Evolutionary conservation across 2,888 invertebrate species (phyloP).

Genomic region (Alviniconcha strummeri): DNA sequence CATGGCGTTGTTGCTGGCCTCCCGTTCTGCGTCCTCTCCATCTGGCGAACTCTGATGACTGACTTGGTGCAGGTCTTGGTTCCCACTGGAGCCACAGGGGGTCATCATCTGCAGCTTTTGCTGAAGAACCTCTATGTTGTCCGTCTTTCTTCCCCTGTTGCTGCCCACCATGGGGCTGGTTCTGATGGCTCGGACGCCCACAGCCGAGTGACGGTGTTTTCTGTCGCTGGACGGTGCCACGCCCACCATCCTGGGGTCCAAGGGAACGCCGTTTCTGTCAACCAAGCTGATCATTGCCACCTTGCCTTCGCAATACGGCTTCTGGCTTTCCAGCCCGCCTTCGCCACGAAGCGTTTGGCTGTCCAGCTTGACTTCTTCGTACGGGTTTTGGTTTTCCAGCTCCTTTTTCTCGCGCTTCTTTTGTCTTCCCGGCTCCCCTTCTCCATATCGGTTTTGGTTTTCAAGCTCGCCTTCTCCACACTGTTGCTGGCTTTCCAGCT

Average conservation of each 20-base stretch:
- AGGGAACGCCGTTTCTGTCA: neutral
- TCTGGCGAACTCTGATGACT: neutral
- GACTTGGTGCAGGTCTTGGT: neutral
- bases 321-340: too few species aligned
- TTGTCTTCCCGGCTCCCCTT: neutral
- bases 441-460: too few species aligned
- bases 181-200: neutral
- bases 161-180: neutral
- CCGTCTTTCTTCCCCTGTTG: too few species aligned
- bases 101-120: neutral
- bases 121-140: neutral
- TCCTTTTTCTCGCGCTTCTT: neutral
- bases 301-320: neutral
- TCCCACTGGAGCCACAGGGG: too few species aligned
- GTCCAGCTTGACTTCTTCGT: neutral
- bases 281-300: neutral
- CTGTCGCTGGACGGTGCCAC: neutral
- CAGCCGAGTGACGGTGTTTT: slow-evolving; percentile 1
- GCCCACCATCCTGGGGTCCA: neutral
- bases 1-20: too few species aligned
- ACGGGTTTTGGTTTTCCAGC: neutral
- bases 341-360: neutral
- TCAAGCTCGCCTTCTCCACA: neutral
- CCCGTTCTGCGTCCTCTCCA: neutral
- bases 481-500: too few species aligned